These are phyloP conservation scores for Amphilophus citrinellus DNA, from an alignment of 2,113 vertebrate species.

Conservation along the genomic window DNA sequence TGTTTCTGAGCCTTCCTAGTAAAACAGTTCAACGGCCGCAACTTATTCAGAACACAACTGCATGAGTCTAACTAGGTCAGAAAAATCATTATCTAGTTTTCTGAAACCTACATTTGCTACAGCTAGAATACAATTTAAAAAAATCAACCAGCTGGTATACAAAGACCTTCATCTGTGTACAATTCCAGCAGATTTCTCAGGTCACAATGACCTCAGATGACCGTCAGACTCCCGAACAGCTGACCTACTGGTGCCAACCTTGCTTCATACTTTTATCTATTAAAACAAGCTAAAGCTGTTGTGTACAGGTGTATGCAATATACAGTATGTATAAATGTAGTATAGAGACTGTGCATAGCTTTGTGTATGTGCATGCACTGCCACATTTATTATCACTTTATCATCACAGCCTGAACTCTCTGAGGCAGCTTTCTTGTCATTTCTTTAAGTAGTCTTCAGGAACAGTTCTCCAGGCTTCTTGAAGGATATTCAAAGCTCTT, in stretches of 20 bases:
- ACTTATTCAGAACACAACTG: not conserved
- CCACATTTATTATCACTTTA: fast-evolving
- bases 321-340: not conserved
- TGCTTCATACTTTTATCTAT: no score
- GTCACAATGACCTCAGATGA: not conserved
- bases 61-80: not conserved
- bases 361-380: not conserved
- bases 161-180: not conserved
- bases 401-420: not conserved
- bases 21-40: not conserved
- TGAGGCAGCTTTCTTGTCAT: not conserved
- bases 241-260: no score
- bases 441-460: not conserved
- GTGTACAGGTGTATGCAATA: not conserved
- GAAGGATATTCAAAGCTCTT: not conserved
- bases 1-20: not conserved
- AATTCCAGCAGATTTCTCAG: not conserved
- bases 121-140: not conserved
- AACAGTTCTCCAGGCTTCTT: not conserved
- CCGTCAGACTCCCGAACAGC: not conserved
- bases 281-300: not conserved
- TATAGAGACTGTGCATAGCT: not conserved
- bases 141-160: not conserved
- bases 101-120: not conserved
- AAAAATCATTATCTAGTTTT: not conserved